Conservation (phyloP, 1,140 invertebrate genomes). For the Drosophila melanica region DNA sequence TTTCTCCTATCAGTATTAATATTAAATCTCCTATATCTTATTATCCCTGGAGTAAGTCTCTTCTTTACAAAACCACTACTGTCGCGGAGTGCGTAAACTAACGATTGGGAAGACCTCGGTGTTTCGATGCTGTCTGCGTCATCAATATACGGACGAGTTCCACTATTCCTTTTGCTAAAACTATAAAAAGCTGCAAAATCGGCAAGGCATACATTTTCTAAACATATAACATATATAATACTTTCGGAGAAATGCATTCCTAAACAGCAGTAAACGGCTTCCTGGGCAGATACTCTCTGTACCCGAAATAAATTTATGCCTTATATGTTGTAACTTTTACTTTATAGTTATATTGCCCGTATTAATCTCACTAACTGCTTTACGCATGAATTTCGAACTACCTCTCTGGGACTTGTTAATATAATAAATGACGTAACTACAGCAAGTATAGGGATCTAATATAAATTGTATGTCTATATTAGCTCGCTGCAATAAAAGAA, state of each 20-base stretch:
- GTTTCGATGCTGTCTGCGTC: not conserved
- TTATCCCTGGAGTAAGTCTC: not conserved
- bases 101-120: not conserved
- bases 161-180: no score
- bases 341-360: no score
- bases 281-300: not conserved
- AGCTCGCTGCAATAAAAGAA: no score
- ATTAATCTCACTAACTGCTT: no score
- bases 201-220: no score
- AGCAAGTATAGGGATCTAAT: no score
- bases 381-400: no score
- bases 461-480: no score
- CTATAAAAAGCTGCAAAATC: no score
- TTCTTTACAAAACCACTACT: not conserved
- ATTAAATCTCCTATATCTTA: not conserved
- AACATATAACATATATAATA: not conserved
- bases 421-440: no score
- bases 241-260: not conserved
- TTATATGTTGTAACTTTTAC: not conserved
- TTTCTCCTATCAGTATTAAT: not conserved
- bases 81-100: not conserved
- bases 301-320: constrained; percentile 8
- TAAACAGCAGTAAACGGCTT: not conserved
- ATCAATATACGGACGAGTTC: not conserved
- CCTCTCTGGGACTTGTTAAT: no score